Evolutionary conservation across 2,113 vertebrate species (phyloP).

Genomic region (Perccottus glenii): DNA sequence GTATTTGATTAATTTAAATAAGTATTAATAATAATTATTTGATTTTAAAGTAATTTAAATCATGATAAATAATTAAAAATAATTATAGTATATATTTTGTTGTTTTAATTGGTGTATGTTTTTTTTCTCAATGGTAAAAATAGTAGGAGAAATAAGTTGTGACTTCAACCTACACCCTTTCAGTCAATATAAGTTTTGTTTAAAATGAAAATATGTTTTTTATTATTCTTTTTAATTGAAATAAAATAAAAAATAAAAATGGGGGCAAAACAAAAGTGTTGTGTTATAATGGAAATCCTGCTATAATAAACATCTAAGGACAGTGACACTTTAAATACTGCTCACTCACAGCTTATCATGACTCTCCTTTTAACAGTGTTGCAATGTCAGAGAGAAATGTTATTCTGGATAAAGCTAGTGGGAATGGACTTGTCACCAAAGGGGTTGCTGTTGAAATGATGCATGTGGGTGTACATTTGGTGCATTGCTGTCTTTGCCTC

Average conservation of each 20-base stretch:
- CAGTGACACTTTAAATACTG: constrained; percentile 32
- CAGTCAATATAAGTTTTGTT: no score
- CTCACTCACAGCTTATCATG: constrained; percentile 11
- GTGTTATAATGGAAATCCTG: not conserved
- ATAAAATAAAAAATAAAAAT: not conserved
- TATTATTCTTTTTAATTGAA: no score
- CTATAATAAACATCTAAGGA: constrained; percentile 22
- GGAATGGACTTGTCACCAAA: constrained; percentile 70
- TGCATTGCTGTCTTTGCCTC: constrained; percentile 63
- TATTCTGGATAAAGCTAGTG: constrained; percentile 58
- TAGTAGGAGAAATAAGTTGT: no score
- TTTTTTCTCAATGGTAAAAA: no score
- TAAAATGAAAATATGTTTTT: no score
- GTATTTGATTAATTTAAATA: no score
- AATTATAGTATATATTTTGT: no score
- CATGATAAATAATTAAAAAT: no score
- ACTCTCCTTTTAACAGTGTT: constrained; percentile 26
- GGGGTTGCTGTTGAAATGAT: constrained; percentile 66
- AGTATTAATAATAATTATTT: no score
- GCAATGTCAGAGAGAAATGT: constrained; percentile 48
- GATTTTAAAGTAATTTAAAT: no score
- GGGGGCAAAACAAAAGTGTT: not conserved
- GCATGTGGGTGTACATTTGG: constrained; percentile 71
- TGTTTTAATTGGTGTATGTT: no score
- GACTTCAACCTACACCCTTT: no score